Base-by-base conservation (phyloP, 2,888 invertebrate species). In the Rosalia funebris region DNA sequence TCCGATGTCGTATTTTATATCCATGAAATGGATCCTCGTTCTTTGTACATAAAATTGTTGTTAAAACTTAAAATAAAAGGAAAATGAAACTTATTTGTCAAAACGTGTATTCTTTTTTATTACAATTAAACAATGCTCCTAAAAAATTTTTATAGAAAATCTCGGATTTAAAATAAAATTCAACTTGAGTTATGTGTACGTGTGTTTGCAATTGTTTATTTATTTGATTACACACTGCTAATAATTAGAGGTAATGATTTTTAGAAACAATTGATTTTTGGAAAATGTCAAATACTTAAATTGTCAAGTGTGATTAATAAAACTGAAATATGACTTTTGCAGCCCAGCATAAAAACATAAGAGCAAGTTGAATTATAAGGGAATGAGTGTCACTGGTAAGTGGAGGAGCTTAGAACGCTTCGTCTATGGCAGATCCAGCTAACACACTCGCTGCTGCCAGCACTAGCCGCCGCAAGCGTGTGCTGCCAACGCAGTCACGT, bases 381-480 rank as follows among this genome's bases (percentile, higher is more conserved):
- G 80, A 81, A 82, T 82, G 82, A 79, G 80, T 81, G 80, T 81
- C 80, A 74, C 78, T 79, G 75, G 77, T 79, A 77, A 86, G 86
- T 85, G 82, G 84, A 84, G 86, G 86, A 85, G 88, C 87, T 86
- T 87, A 84, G 86, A 86, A 88, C 90, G 90, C 89, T 88, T 89
- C 89, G 91, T 91, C 91, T 92, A 92, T 92, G 92, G 92, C 91
- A 90, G 90, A 91, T 89, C 90, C 91, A 90, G 90, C 89, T 89
- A 89, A 87, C 85, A 86, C 87, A 86, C 87, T 88, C 83, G 78
- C 85, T 85, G 81, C 82, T 84, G 86, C 80, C 85, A 82, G 85
- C 80, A 83, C 82, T 80, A 82, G 81, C 82, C 80, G 79, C 79
- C 80, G 79, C 76, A 81, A 80, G 78, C 81, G 81, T 79, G 86